Base-by-base conservation (phyloP, 2,888 invertebrate species). In the Epinotia ramella region DNA sequence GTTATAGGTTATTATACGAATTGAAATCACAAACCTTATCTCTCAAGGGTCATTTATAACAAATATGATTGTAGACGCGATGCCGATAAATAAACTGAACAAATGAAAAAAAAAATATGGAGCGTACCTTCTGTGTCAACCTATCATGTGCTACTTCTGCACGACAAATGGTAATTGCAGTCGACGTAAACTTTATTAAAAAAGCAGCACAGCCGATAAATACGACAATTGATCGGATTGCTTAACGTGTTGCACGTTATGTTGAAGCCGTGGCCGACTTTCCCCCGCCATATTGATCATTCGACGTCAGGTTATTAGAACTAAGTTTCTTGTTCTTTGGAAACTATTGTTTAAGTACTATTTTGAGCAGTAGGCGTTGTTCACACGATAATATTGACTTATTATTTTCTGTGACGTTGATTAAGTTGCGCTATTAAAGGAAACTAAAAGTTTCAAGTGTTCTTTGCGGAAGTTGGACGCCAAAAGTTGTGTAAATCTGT, bases 271-370 rank as follows among this genome's bases (percentile, higher is more conserved):
- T 82, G 80, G 82, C 84, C 84, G 86, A 85, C 84, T 87, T 83
- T 80, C 82, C 84, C 81, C 82, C 77, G 78, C 83, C 84, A 86
- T 91, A 92, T 91, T 91, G 91, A 92, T 91, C 89, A 89, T 89
- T 89, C 88, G 86, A 88, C 87, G 87, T 89, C 89, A 89, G 86
- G 86, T 88, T 87, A 86, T 84, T 86, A 81, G 80, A 69, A 84
- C 83, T 82, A 84, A 88, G 87, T 86, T 88, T 84, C 77, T 80
- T 77, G 75, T 79, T 79, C 76, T 74, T 76, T n/a, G 56, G 49
- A 63, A 78, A 76, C 63, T 78, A 76, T 73, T 46, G 70, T 70
- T n/a, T n/a, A n/a, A n/a, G 64, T 73, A 33, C 60, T 69, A 65
- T 75, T 66, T 62, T 62, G 24, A 33, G 28, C 20, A 63, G 33